Conservation (phyloP, 2,113 vertebrate genomes). For the Pluvianellus socialis region DNA sequence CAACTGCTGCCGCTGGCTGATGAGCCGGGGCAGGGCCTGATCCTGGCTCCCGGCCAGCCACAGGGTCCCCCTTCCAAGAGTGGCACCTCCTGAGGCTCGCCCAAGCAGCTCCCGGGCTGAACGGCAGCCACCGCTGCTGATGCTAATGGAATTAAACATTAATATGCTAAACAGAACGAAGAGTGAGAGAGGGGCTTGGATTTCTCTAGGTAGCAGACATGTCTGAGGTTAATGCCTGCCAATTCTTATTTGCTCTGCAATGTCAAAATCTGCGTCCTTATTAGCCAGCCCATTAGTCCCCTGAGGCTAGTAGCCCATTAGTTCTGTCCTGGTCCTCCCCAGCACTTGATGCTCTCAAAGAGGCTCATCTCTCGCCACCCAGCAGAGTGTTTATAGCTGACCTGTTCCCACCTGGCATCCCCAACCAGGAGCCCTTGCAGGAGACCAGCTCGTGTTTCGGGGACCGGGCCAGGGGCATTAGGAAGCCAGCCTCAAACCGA, state of each 20-base stretch:
- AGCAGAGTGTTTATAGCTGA: fast-evolving
- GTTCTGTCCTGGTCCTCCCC: neutral
- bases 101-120: neutral
- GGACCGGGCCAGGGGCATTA: fast-evolving
- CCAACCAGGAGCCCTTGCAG: neutral
- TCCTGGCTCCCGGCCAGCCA: neutral
- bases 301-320: constrained; percentile 25
- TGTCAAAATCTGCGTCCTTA: constrained; percentile 54
- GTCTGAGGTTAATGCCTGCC: constrained; percentile 66
- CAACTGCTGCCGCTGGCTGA: neutral
- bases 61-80: neutral
- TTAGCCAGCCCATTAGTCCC: constrained; percentile 55
- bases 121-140: neutral
- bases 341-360: neutral
- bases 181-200: constrained; percentile 38
- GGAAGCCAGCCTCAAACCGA: neutral
- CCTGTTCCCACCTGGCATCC: neutral
- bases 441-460: neutral
- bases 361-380: fast-evolving
- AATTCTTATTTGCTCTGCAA: constrained; percentile 55
- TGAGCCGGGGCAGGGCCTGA: neutral
- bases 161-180: constrained; percentile 48
- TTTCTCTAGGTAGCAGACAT: constrained; percentile 61
- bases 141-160: constrained; percentile 67
- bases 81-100: neutral